Evolutionary conservation across 2,797 vertebrate species (phyloP).

Genomic region (Aplochiton taeniatus): DNA sequence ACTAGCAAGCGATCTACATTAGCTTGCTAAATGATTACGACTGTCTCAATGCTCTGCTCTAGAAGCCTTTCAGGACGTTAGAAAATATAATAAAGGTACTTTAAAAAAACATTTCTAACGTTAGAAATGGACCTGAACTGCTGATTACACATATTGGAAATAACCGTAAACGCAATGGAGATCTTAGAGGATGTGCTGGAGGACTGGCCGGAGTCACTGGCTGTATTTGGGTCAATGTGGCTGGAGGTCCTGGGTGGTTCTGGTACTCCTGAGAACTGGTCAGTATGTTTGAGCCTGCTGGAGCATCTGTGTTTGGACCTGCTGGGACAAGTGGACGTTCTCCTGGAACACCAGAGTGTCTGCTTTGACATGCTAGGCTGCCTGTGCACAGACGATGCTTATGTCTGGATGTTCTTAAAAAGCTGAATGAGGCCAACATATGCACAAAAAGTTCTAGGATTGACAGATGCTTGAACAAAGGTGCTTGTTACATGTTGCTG

Average conservation of each 20-base stretch:
- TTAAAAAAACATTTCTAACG: too few relatives aligned
- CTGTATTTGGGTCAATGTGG: constrained; percentile 62
- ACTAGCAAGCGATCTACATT: not conserved
- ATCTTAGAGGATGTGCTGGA: constrained; percentile 42
- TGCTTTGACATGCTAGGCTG: constrained; percentile 64
- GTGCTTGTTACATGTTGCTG: too few relatives aligned
- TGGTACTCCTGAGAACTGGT: constrained; percentile 51
- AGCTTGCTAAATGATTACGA: not conserved
- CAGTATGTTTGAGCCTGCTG: constrained; percentile 58
- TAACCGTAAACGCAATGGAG: constrained; percentile 34
- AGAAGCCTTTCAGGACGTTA: too few relatives aligned
- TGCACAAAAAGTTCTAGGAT: too few relatives aligned
- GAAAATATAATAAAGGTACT: too few relatives aligned
- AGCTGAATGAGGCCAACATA: constrained; percentile 36
- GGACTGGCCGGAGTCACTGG: constrained; percentile 57
- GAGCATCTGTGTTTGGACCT: constrained; percentile 66
- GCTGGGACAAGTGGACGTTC: constrained; percentile 58
- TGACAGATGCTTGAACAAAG: too few relatives aligned
- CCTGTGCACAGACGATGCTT: constrained; percentile 61
- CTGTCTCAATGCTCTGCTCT: too few relatives aligned
- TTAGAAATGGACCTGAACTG: too few relatives aligned
- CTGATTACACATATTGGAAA: not conserved
- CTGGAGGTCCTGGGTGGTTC: constrained; percentile 45
- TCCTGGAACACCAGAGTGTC: constrained; percentile 65
- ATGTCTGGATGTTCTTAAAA: constrained; percentile 58